Conservation (phyloP, 2,797 vertebrate genomes). For the Typhlichthys eigenmanni region DNA sequence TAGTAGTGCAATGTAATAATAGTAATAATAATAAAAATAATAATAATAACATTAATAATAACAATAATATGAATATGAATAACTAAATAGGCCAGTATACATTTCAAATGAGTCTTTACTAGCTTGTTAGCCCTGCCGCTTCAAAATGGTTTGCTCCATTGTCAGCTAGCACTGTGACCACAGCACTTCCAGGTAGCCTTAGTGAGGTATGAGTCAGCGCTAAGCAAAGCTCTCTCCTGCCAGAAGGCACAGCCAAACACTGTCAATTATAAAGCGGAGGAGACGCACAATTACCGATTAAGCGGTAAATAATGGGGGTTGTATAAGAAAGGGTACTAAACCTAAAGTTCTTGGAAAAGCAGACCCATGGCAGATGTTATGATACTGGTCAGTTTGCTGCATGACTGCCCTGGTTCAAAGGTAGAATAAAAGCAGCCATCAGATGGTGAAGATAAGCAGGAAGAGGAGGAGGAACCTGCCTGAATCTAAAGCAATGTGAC, state of each 20-base stretch:
- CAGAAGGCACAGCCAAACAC: not conserved
- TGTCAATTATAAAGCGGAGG: not conserved
- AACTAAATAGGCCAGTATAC: slow-evolving; percentile 29
- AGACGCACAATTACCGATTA: not conserved
- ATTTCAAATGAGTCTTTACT: slow-evolving; percentile 27
- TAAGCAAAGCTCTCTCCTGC: not conserved
- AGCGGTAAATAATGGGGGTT: not conserved
- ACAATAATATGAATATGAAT: not conserved
- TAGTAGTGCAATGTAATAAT: not conserved
- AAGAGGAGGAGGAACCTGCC: slow-evolving; percentile 15
- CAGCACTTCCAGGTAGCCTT: not conserved
- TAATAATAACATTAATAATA: not conserved
- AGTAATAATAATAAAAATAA: not conserved
- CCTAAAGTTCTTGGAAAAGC: not conserved
- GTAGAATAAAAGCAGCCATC: slow-evolving; percentile 29
- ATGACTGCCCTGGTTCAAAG: not conserved
- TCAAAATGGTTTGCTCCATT: slow-evolving; percentile 7
- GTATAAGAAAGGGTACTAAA: too few species aligned
- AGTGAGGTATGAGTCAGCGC: slow-evolving; percentile 10
- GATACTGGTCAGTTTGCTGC: too few species aligned
- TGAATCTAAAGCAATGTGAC: slow-evolving; percentile 12
- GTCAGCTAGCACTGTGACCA: not conserved
- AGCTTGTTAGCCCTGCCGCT: slow-evolving; percentile 4
- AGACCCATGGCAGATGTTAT: not conserved
- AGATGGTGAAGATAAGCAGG: slow-evolving; percentile 5